Base-by-base conservation (phyloP, 2,888 invertebrate genomes). In the Lycocerus yunnanus region DNA sequence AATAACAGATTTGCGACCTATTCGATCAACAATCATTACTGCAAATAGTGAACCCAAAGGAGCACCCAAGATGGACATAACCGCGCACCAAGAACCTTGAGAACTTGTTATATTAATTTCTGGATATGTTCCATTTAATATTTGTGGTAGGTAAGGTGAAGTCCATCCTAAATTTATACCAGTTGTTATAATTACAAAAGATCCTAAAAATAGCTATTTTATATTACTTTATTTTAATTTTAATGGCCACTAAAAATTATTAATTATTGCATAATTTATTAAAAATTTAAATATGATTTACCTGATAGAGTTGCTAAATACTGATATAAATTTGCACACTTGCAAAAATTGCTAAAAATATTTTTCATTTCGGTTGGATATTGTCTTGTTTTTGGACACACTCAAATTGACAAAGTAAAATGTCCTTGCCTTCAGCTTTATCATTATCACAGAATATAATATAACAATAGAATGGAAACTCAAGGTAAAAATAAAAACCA, bases 1-100 rank as follows among this genome's bases (percentile, higher is more conserved):
- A 5, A 82, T 83, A 15, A 84, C 83, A 43, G 77, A 14, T 82
- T 92, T 93, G 13, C 93, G 88, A 59, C 93, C 93, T 77, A 91
- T 89, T 79, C 88, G 88, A 83, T 93, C 92, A 70, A 91, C 91
- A 75, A 91, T 85, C 82, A 91, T 89, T 11, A 92, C 92, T 9
- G 91, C 89, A 15, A 91, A 86, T 10, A 92, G 84, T 13, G 91
- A 91, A 66, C 92, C 92, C 58, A 91, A 86, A 4, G 91, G 90
- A 1, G 91, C 90, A 79, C 92, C 92, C 66, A 92, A 85, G 76
- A 92, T 89, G 85, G 91, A 91, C 81, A 92, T 89, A 59, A 92
- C 91, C 1, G 90, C 91, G 83, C 91, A 90, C 91, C 91, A 91
- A 81, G 91, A 90, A 78, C 89, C 89, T 80, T 90, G 86, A 77